Percentiles rank a stretch among this genome's conserved stretches.
Evolutionary conservation across 1,140 invertebrate species (phyloP).

Genomic region (Battus philenor): DNA sequence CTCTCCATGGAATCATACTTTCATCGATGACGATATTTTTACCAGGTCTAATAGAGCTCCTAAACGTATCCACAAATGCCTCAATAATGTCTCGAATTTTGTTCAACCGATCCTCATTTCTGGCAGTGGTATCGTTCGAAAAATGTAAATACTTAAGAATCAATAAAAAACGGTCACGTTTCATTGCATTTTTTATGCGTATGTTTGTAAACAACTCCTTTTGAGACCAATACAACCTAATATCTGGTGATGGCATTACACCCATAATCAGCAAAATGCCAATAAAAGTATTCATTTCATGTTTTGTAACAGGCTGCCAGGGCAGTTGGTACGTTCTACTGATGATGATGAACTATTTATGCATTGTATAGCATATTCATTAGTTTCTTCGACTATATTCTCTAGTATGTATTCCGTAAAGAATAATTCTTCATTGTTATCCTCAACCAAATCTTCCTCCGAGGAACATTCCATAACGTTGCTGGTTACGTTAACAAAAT

Average conservation of each 20-base stretch:
- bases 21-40: conserved; percentile 55
- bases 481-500: too few species aligned
- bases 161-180: conserved; percentile 48
- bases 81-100: conserved; percentile 42
- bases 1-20: conserved; percentile 54
- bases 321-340: neutral
- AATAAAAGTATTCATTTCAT: too few species aligned
- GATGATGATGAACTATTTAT: neutral
- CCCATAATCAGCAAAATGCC: conserved; percentile 19
- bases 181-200: conserved; percentile 26
- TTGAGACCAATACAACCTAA: conserved; percentile 24
- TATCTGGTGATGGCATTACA: conserved; percentile 18
- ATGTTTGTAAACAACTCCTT: conserved; percentile 20
- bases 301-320: too few species aligned
- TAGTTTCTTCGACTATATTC: conserved; percentile 20
- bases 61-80: conserved; percentile 32
- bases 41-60: conserved; percentile 35
- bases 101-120: conserved; percentile 31
- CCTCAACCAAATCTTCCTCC: too few species aligned
- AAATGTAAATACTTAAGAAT: conserved; percentile 51
- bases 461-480: too few species aligned
- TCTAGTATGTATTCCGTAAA: conserved; percentile 18
- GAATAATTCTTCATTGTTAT: too few species aligned
- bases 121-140: conserved; percentile 33
- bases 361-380: conserved; percentile 14